Evolutionary conservation across 2,888 invertebrate species (phyloP), one percentile per base, ranked within the genome.

Genomic region (Osmoderma eremita): DNA sequence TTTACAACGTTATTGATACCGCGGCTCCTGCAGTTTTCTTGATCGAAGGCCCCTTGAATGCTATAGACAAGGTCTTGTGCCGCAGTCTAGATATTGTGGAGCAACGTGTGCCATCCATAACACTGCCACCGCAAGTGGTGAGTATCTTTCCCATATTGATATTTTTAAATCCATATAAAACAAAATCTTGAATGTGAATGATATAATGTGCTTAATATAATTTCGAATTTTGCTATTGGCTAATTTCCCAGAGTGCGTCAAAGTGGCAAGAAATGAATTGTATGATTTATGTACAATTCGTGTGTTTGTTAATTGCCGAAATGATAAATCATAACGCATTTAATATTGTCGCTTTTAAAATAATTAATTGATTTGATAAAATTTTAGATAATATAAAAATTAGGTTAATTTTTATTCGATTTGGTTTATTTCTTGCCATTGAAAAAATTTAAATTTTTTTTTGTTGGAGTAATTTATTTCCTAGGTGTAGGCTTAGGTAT

Each of bases 11-110:
- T 0, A 86, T 91, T 3, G 91, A 91, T 68, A 86, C 90, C 10
- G 90, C 94, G 0, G 84, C 88, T 58, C 94, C 94, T 0, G 89
- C 91, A 0, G 88, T 92, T 0, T 86, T 88, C 58, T 84, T 92
- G 41, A 85, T 93, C 54, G 90, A 91, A 77, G 85, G 87, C 0
- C 94, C 94, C 0, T 84, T 94, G 8, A 84, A 86, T 30, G 88
- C 88, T 67, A 85, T 93, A 41, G 94, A 94, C 82, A 86, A 86
- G 71, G 85, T 94, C 69, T 88, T 95, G 69, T 95, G 94, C 83
- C 90, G 88, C 78, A 92, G 94, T 65, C 86, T 96, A 71, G 94
- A 94, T 73, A 87, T 91, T 41, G 89, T 95, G n/a, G 95, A 95
- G 80, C 88, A 91, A 76, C 87, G 88, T 68, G 90, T 94, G 53